Conservation (phyloP, 2,113 vertebrate species). For the Pygoscelis antarcticus region DNA sequence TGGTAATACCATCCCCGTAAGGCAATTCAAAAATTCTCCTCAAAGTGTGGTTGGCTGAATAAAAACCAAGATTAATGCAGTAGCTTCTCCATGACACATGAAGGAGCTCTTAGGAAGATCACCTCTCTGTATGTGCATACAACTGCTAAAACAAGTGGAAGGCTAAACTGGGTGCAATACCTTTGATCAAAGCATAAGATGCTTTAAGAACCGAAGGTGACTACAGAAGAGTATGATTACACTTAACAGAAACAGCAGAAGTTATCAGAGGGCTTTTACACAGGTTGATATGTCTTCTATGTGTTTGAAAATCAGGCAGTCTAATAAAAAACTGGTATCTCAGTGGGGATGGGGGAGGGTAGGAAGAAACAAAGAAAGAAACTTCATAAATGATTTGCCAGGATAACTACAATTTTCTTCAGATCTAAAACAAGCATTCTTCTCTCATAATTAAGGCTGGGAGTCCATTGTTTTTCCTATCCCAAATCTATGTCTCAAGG, state of each 20-base stretch:
- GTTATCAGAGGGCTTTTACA: not conserved
- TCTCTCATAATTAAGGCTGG: not conserved
- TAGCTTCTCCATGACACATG: not conserved
- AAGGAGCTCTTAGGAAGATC: not conserved
- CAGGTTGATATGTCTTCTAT: not conserved
- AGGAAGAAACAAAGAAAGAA: not conserved
- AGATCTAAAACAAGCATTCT: not conserved
- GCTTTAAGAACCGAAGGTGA: not conserved
- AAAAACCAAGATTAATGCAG: not conserved
- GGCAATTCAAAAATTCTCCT: not conserved
- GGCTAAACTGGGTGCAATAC: not conserved
- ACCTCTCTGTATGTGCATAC: not conserved
- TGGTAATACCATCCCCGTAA: not conserved
- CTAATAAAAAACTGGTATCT: not conserved
- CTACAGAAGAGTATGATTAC: not conserved
- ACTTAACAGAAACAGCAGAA: not conserved
- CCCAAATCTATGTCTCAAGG: not conserved
- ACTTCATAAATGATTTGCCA: not conserved
- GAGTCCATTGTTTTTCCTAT: not conserved
- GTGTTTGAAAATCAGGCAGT: not conserved
- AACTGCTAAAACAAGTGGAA: not conserved
- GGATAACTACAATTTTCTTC: not conserved
- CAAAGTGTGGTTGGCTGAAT: not conserved
- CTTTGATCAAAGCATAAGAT: not conserved
- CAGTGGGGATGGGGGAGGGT: not conserved